Evolutionary conservation across 1,140 invertebrate genomes (phyloP), one percentile per base, ranked within the genome.

Genomic region (Eurosta solidaginis): DNA sequence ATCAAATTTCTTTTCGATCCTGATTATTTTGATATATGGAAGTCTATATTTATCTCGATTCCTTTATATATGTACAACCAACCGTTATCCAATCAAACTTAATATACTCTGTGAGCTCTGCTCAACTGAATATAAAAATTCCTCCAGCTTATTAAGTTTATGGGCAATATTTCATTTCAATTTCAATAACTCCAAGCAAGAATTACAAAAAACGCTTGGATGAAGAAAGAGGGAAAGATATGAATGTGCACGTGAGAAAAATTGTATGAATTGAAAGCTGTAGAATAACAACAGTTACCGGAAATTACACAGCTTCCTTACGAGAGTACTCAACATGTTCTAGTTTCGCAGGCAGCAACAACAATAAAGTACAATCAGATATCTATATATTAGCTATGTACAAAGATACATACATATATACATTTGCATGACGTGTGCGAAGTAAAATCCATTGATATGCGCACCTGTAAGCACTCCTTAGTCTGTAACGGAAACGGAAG

Each of bases 401-500:
- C n/a, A n/a, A n/a, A n/a, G 12, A 36, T 33, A 40, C 33, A 9
- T 12, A 5, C 27, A 20, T 12, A 68, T 27, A 68, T 29, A n/a
- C n/a, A n/a, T n/a, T n/a, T n/a, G n/a, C n/a, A n/a, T n/a, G n/a
- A n/a, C n/a, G n/a, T n/a, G n/a, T n/a, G n/a, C n/a, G n/a, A n/a
- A n/a, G n/a, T n/a, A n/a, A n/a, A n/a, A n/a, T n/a, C n/a, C n/a
- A 40, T 40, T 40, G 29, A 68, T 68, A 17, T 68, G 59, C 59
- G 20, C 59, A 68, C 33, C 59, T 68, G 59, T 40, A 20, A 40
- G 59, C 40, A 20, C 33, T 10, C 59, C 17, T n/a, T n/a, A n/a
- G n/a, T n/a, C n/a, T n/a, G n/a, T n/a, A 68, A 22, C 59, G 59
- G 59, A 68, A 68, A 68, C 59, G 59, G 59, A 68, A 68, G 33